Evolutionary conservation across 92 coral and sea anemone genomes (phyloP).

Genomic region (Bergia puertoricense): DNA sequence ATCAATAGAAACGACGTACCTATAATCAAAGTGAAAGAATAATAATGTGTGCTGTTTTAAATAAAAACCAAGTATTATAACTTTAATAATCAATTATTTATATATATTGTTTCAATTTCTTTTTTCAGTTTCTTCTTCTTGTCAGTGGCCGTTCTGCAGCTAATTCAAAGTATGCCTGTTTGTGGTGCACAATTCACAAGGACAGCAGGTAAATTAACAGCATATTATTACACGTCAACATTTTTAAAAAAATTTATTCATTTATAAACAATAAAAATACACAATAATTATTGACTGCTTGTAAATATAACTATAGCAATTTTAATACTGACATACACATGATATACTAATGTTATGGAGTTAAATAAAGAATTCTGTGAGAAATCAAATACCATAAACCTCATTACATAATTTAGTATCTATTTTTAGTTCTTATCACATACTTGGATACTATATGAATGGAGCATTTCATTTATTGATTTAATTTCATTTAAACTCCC

Average conservation of each 20-base stretch:
- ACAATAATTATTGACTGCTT: conserved; percentile 12
- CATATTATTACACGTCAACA: conserved; percentile 26
- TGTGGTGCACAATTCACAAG: conserved; percentile 50
- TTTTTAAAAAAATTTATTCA: not conserved
- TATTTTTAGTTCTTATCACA: conserved; percentile 19
- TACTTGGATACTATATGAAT: conserved; percentile 11
- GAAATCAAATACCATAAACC: conserved; percentile 1
- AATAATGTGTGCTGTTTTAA: not conserved
- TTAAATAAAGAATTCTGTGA: conserved; percentile 12
- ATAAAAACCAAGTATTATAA: conserved; percentile 1
- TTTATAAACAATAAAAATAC: conserved; percentile 18
- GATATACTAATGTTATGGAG: conserved; percentile 22
- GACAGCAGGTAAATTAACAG: conserved; percentile 39
- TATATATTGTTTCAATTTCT: conserved; percentile 3
- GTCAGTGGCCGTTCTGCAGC: conserved; percentile 52
- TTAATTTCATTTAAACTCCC: not conserved
- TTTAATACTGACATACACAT: conserved; percentile 32
- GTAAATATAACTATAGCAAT: conserved; percentile 2
- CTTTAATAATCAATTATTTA: conserved; percentile 14
- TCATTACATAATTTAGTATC: conserved; percentile 1
- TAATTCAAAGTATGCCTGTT: conserved; percentile 44
- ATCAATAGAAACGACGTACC: conserved; percentile 4
- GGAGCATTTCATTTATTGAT: conserved; percentile 7
- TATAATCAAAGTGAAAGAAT: conserved; percentile 17
- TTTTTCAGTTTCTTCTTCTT: conserved; percentile 45